These are phyloP conservation scores for Homalodisca vitripennis DNA, from an alignment of 1,140 invertebrate genomes.

Conservation along the genomic window DNA sequence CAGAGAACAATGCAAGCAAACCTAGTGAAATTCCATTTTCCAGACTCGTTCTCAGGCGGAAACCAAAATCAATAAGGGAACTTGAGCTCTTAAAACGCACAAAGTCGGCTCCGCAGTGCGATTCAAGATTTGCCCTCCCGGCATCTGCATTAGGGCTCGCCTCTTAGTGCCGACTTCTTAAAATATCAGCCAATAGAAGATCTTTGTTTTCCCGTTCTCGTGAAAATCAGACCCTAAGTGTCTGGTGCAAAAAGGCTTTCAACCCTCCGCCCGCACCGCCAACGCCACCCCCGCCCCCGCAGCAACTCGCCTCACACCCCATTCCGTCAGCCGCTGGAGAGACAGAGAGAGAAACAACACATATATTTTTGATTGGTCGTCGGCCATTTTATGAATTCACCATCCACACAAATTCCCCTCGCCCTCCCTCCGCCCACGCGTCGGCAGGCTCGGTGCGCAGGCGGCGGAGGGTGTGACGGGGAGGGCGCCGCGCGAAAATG, in stretches of 20 bases:
- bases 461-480: slow-evolving; percentile 12
- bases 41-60: background rate
- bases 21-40: background rate
- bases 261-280: background rate
- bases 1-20: background rate
- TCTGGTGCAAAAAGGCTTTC: slow-evolving; percentile 21
- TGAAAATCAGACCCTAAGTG: slow-evolving; percentile 19
- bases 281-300: background rate
- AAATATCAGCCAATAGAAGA: slow-evolving; percentile 12
- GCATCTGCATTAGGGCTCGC: background rate
- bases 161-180: too few relatives aligned
- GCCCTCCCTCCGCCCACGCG: background rate
- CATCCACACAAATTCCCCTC: slow-evolving; percentile 29
- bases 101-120: background rate
- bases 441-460: background rate
- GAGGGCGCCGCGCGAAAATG: slow-evolving; percentile 18
- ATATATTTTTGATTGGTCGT: slow-evolving; percentile 38
- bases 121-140: background rate
- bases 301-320: too few relatives aligned
- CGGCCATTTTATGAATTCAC: slow-evolving; percentile 40
- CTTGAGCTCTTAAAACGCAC: background rate
- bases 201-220: slow-evolving; percentile 14
- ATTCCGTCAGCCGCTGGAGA: slow-evolving; percentile 21
- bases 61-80: background rate
- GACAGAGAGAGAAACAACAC: slow-evolving; percentile 23